Evolutionary conservation across 2,888 invertebrate species (phyloP).

Genomic region (Trachelus troglodyta): DNA sequence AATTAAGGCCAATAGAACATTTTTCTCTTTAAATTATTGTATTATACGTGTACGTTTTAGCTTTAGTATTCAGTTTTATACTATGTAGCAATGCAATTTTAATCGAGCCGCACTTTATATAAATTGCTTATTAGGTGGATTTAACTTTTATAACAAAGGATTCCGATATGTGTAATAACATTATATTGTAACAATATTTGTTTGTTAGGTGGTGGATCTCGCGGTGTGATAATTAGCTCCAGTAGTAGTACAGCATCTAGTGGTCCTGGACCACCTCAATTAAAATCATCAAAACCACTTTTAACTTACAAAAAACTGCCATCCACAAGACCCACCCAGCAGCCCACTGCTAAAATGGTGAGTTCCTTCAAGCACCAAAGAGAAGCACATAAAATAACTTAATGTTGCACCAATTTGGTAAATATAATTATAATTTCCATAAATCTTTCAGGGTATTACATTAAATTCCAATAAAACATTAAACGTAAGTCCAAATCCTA

Average conservation of each 20-base stretch:
- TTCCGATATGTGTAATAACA: background rate
- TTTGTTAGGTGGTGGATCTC: slow-evolving; percentile 16
- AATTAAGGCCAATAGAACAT: background rate
- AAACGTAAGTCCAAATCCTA: slow-evolving; percentile 48
- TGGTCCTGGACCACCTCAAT: slow-evolving; percentile 54
- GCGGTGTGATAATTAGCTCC: slow-evolving; percentile 41
- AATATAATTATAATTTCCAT: background rate
- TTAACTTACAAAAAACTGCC: slow-evolving; percentile 50
- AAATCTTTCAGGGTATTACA: slow-evolving; percentile 43
- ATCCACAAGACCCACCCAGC: slow-evolving; percentile 46
- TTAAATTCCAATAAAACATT: slow-evolving; percentile 50
- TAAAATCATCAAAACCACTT: slow-evolving; percentile 36
- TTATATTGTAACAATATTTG: background rate
- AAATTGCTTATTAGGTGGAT: background rate
- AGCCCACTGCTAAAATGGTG: slow-evolving; percentile 53
- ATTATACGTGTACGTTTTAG: background rate
- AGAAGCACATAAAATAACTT: background rate
- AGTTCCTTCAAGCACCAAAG: background rate
- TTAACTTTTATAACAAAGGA: background rate
- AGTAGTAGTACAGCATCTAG: slow-evolving; percentile 43
- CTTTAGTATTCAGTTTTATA: background rate
- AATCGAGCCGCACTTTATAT: background rate
- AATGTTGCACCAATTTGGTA: background rate
- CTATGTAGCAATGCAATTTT: background rate
- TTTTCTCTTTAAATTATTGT: background rate